phyloP scores from a whole-genome alignment of 2,888 invertebrate genomes.

The Ophion costatus region DNA sequence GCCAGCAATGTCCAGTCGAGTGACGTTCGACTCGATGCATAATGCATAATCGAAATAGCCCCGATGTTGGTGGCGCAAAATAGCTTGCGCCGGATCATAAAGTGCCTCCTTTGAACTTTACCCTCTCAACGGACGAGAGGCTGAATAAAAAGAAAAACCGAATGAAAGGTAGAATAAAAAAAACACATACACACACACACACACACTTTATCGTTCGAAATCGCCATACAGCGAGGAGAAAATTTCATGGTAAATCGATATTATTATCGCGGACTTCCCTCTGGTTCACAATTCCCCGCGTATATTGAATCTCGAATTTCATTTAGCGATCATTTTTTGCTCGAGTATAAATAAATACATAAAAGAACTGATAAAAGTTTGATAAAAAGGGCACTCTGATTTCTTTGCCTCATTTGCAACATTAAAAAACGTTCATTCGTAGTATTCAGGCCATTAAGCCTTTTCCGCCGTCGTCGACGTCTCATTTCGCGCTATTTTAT shows the following conservation, averaged over 20 bases:
- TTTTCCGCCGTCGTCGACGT: too few species aligned
- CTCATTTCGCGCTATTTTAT: too few species aligned
- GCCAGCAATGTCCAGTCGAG: conserved; percentile 11
- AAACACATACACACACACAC: conserved; percentile 13
- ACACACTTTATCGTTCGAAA: conserved; percentile 36
- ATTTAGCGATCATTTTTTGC: conserved; percentile 14
- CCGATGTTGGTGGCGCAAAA: conserved; percentile 24
- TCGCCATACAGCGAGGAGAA: not conserved
- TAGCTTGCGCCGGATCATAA: conserved; percentile 38
- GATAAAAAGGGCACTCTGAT: not conserved
- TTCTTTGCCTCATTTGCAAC: not conserved
- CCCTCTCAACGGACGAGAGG: conserved; percentile 24
- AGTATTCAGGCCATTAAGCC: not conserved
- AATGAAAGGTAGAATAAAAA: not conserved
- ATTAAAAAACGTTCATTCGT: conserved; percentile 1
- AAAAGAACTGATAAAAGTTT: conserved; percentile 6
- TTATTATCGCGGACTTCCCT: conserved; percentile 12
- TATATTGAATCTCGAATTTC: conserved; percentile 47
- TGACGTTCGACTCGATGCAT: conserved; percentile 38
- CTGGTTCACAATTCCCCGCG: conserved; percentile 10
- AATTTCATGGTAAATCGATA: conserved; percentile 16
- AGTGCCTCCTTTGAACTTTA: conserved; percentile 42
- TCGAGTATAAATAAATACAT: conserved; percentile 32
- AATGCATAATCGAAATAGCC: conserved; percentile 43
- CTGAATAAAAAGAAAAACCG: conserved; percentile 21